Evolutionary conservation across 2,797 vertebrate genomes (phyloP).

Genomic region (Molossus alvarezi): DNA sequence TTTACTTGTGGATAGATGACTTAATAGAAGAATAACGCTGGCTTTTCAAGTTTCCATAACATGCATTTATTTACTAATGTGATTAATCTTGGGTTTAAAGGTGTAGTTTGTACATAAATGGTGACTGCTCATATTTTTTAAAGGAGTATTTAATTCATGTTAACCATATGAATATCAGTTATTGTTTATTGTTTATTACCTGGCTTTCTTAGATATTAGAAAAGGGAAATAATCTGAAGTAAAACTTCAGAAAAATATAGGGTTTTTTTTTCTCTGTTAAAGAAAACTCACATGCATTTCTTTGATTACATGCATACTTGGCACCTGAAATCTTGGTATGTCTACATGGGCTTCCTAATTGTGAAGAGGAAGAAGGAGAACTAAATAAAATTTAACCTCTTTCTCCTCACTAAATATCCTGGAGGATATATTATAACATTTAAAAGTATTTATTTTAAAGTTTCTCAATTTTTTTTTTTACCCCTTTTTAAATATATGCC

Average conservation of each 20-base stretch:
- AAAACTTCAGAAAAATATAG: conserved; percentile 59
- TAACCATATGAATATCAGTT: conserved; percentile 15
- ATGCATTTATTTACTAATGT: conserved; percentile 39
- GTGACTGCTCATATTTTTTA: conserved; percentile 42
- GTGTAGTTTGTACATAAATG: conserved; percentile 33
- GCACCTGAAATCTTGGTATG: not conserved
- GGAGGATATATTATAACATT: not conserved
- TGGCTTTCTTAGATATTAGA: conserved; percentile 61
- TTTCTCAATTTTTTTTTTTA: conserved; percentile 13
- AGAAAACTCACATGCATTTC: conserved; percentile 7
- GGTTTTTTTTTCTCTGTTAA: not conserved
- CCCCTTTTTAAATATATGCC: not conserved
- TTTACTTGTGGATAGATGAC: conserved; percentile 48
- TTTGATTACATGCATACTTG: not conserved
- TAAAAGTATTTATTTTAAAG: conserved; percentile 59
- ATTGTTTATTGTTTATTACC: conserved; percentile 57
- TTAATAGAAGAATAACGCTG: conserved; percentile 45
- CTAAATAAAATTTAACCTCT: not conserved
- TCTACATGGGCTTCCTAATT: not conserved
- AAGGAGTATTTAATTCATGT: conserved; percentile 44
- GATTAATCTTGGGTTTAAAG: conserved; percentile 56
- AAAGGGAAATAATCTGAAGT: conserved; percentile 59
- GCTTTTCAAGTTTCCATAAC: conserved; percentile 34
- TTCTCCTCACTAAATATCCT: conserved; percentile 7
- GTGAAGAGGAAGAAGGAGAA: not conserved